Evolutionary conservation across 2,888 invertebrate genomes (phyloP), one percentile per base, ranked within the genome.

Genomic region (Ariolimax columbianus): DNA sequence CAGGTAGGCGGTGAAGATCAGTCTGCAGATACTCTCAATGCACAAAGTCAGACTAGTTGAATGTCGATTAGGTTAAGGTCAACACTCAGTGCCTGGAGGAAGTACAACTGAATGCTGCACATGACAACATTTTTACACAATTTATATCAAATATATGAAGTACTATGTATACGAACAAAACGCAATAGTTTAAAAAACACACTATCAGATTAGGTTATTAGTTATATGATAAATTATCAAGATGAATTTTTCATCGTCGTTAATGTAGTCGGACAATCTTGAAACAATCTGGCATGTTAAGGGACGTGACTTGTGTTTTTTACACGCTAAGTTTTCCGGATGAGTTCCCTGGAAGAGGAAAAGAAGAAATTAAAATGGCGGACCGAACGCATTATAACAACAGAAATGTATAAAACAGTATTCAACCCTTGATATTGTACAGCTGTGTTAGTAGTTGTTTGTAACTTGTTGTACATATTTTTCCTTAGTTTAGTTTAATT

Each of bases 241-340:
- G n/a, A 14, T 7, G 17, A 68, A 1, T 36, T 26, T 63, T 3
- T 4, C 11, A 2, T 11, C n/a, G 26, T 63, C 3, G 9, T 6
- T n/a, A n/a, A 26, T 9, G 3, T 3, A 40, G 38, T 26, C 40
- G 19, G 23, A 26, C 72, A 36, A 40, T 26, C 26, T 72, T 72
- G n/a, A 33, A 72, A 72, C 7, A 40, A 72, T 72, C 72, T 72
- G 72, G 72, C 38, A 72, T 26, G 66, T n/a, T 38, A 72, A 72
- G 72, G 72, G 72, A 72, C 72, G 26, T 26, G 4, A 72, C 72
- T 38, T 70, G 38, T 38, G 1, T 30, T 40, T n/a, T 40, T 72
- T 40, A n/a, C 40, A 19, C 38, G 26, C 2, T 14, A 72, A 72
- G 1, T 40, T 40, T 72, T 40, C 9, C 23, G 40, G 26, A 40